Base-by-base conservation (phyloP, 2,888 invertebrate species). In the Dilophus febrilis region DNA sequence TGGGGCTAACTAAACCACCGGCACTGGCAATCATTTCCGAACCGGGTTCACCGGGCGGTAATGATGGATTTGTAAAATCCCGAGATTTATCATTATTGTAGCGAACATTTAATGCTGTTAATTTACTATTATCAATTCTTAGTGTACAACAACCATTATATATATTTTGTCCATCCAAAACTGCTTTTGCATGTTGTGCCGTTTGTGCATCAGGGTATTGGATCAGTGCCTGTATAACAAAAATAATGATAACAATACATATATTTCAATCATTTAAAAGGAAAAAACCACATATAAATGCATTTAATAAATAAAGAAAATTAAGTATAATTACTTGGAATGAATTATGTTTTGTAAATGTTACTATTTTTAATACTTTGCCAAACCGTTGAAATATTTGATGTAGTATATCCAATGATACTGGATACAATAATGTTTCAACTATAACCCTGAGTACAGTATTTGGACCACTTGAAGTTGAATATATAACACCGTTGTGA, bases 61-160 rank as follows among this genome's bases (percentile, higher is more conserved):
- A 75, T 60, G 83, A 84, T 39, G 97, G 97, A 67, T 98, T 97
- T 53, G 97, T 98, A 72, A 94, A 98, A 70, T 98, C 98, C 45
- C 97, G 74, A 45, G 92, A 94, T 70, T 99, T 98, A 71, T 99
- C 98, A 68, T 98, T 99, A 73, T 98, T 99, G 72, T 94, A 99
- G 65, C 95, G 94, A 51, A 98, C 97, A 67, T 97, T 97, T 54
- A 98, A 73, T 53, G 88, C 90, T 53, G 88, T 84, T 77, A 98
- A 77, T 70, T 98, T 98, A 53, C 94, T 94, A 71, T 94, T 98
- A 68, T 98, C 97, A 64, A 98, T 97, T 64, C 95, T 84, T 56
- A 98, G 73, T 41, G 95, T 97, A 72, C 97, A 97, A 70, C 98
- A 98, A 44, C 94, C 92, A 66, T 94, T 97, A 77, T 97, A 98